phyloP scores from a whole-genome alignment of 2,888 invertebrate genomes.

The Masnerella sp. region DNA sequence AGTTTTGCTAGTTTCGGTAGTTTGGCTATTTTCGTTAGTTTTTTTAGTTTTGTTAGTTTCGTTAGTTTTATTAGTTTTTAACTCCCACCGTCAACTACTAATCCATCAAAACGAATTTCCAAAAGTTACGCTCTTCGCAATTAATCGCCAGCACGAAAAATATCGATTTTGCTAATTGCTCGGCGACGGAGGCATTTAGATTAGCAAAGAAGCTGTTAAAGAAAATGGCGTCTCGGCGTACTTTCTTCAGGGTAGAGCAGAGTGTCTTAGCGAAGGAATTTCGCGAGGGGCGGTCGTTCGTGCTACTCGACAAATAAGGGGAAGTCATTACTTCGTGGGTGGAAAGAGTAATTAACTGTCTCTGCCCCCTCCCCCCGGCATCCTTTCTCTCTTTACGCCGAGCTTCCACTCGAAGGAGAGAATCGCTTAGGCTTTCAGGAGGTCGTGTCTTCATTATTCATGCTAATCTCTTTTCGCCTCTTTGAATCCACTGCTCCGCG shows the following conservation, averaged over 20 bases:
- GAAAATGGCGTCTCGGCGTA: constrained; percentile 53
- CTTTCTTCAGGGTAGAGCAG: constrained; percentile 52
- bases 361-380: constrained; percentile 64
- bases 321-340: constrained; percentile 74
- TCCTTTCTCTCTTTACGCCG: constrained; percentile 58
- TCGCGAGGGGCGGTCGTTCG: constrained; percentile 72
- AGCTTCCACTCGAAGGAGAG: constrained; percentile 72
- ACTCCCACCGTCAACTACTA: too few relatives aligned
- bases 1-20: too few relatives aligned
- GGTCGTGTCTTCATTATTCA: constrained; percentile 76
- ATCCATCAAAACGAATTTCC: too few relatives aligned
- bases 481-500: constrained; percentile 52
- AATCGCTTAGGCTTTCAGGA: constrained; percentile 73
- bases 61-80: too few relatives aligned
- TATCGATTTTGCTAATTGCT: constrained; percentile 59
- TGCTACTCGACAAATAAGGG: constrained; percentile 76
- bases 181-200: constrained; percentile 54
- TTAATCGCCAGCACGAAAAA: too few relatives aligned
- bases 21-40: too few relatives aligned
- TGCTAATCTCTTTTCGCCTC: constrained; percentile 74
- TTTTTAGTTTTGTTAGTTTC: too few relatives aligned
- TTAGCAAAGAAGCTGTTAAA: constrained; percentile 58
- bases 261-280: constrained; percentile 63
- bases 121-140: too few relatives aligned
- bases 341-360: constrained; percentile 74